Evolutionary conservation across 2,113 vertebrate genomes (phyloP).

Genomic region (Heliornis fulica): DNA sequence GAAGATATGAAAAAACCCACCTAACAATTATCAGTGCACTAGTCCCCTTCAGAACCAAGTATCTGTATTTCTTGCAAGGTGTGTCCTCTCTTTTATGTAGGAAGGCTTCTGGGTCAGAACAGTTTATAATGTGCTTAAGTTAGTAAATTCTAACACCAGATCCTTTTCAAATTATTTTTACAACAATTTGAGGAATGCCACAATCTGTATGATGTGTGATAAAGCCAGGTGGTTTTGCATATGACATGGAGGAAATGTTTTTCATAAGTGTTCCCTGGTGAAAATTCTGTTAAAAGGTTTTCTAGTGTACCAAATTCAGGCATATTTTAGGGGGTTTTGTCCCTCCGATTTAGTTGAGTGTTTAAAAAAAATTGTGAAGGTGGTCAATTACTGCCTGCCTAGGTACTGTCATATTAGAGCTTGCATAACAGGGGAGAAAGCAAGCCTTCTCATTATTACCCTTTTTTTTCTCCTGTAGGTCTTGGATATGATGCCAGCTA

Average conservation of each 20-base stretch:
- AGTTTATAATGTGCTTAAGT: not conserved
- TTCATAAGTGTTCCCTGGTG: not conserved
- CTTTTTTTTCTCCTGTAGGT: not conserved
- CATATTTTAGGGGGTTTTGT: accelerated
- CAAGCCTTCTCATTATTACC: not conserved
- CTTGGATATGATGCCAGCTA: not conserved
- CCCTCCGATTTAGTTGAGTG: not conserved
- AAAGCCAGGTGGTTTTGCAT: not conserved
- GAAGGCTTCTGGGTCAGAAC: not conserved
- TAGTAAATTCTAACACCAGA: not conserved
- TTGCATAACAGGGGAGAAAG: not conserved
- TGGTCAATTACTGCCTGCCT: not conserved
- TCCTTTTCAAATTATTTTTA: not conserved
- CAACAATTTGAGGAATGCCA: not conserved
- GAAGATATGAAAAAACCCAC: not conserved
- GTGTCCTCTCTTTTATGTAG: not conserved
- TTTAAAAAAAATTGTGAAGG: not conserved
- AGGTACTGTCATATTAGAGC: not conserved
- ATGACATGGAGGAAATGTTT: not conserved
- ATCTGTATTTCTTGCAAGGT: not conserved
- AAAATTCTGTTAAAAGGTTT: not conserved
- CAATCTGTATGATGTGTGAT: not conserved
- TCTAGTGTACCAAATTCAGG: not conserved
- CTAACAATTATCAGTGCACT: not conserved
- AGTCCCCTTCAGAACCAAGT: not conserved